phyloP scores from a whole-genome alignment of 2,888 invertebrate species.

The Hypsopygia costalis region DNA sequence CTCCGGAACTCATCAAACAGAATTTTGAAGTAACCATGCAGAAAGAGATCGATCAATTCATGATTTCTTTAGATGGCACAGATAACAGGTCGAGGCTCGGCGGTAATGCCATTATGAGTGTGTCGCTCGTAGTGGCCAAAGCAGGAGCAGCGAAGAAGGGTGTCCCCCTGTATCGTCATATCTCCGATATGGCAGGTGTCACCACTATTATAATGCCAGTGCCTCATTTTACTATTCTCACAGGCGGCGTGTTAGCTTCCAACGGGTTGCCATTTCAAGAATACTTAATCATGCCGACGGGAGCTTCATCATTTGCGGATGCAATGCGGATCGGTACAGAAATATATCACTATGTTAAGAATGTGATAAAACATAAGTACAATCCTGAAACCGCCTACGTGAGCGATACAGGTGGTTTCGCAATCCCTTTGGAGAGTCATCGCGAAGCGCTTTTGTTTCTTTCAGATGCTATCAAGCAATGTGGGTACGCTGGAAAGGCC shows the following conservation, averaged over 20 bases:
- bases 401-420: constrained; percentile 98
- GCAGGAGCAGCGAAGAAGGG: constrained; percentile 98
- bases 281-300: constrained; percentile 95
- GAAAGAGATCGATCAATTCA: constrained; percentile 91
- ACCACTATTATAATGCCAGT: constrained; percentile 95
- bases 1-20: constrained; percentile 89
- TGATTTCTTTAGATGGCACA: constrained; percentile 95
- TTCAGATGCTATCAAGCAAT: constrained; percentile 92
- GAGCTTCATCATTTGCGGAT: constrained; percentile 94
- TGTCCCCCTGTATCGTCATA: constrained; percentile 92
- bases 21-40: constrained; percentile 94
- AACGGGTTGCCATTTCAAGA: constrained; percentile 98
- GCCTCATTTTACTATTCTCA: constrained; percentile 98
- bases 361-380: constrained; percentile 93
- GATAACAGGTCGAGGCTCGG: constrained; percentile 97
- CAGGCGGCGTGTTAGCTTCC: constrained; percentile 97
- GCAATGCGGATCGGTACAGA: constrained; percentile 99
- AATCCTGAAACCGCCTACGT: constrained; percentile 96
- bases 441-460: constrained; percentile 94
- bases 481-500: constrained; percentile 94
- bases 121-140: constrained; percentile 97
- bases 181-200: constrained; percentile 96
- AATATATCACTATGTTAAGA: constrained; percentile 95
- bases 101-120: constrained; percentile 97
- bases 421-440: constrained; percentile 96